Conservation (phyloP, 1,140 invertebrate species). For the Bombus polaris region DNA sequence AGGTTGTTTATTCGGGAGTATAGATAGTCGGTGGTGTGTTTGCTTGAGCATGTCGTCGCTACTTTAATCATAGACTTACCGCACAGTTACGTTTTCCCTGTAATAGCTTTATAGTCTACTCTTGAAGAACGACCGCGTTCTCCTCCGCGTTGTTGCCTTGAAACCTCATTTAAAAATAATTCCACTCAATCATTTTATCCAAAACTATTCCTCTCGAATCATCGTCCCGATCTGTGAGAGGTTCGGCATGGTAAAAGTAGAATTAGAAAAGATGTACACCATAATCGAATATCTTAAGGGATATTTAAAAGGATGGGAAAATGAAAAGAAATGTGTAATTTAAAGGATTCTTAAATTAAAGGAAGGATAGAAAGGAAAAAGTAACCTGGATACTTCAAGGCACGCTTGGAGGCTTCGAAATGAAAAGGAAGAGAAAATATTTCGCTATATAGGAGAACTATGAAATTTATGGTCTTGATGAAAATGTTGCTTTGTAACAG, state of each 20-base stretch:
- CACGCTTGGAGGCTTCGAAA: neutral
- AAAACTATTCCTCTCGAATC: neutral
- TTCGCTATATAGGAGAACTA: neutral
- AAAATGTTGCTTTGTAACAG: neutral
- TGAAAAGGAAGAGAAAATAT: neutral
- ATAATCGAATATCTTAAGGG: neutral
- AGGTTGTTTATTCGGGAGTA: conserved; percentile 43
- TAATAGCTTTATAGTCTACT: neutral
- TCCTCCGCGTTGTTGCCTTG: neutral
- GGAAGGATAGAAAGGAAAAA: neutral
- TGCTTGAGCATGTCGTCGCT: conserved; percentile 18
- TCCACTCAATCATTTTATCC: neutral
- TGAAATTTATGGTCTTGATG: neutral
- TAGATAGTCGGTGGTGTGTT: conserved; percentile 6
- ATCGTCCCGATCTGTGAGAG: neutral
- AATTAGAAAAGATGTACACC: neutral
- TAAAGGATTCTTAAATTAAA: neutral
- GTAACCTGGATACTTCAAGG: neutral
- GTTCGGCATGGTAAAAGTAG: neutral
- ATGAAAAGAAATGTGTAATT: neutral
- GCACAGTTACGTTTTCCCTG: neutral
- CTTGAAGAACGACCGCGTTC: no score
- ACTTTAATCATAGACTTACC: neutral
- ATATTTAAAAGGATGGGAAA: neutral
- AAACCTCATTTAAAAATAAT: neutral